These are phyloP conservation scores for Apus apus DNA, from an alignment of 2,113 vertebrate genomes.

Conservation along the genomic window DNA sequence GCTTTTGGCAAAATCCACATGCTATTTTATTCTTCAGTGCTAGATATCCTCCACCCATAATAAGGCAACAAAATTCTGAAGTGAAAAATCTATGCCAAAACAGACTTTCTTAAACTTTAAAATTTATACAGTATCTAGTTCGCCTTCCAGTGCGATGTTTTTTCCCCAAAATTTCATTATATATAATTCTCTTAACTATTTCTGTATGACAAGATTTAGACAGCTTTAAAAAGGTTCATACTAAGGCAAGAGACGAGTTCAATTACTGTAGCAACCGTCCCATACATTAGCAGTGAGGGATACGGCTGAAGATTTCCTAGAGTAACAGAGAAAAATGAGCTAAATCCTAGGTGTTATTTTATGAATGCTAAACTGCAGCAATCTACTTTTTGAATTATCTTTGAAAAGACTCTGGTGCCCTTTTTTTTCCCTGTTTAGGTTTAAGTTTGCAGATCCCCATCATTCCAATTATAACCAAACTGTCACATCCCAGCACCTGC, in stretches of 20 bases:
- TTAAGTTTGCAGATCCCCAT: neutral
- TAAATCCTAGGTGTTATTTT: neutral
- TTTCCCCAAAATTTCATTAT: neutral
- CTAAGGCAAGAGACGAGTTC: neutral
- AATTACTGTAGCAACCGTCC: neutral
- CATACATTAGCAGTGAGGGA: neutral
- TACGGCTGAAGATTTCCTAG: neutral
- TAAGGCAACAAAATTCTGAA: neutral
- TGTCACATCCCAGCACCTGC: neutral
- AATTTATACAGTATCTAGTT: neutral
- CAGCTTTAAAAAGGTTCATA: neutral
- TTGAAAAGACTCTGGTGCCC: neutral
- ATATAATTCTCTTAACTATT: neutral
- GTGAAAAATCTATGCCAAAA: neutral
- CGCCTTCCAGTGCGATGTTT: neutral
- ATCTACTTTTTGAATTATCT: neutral
- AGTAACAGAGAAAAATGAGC: neutral
- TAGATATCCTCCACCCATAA: neutral
- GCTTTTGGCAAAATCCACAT: slow-evolving; percentile 48
- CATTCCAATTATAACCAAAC: neutral
- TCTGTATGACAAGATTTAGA: neutral
- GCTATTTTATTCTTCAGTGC: slow-evolving; percentile 2
- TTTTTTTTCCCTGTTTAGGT: neutral
- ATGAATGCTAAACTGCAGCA: neutral
- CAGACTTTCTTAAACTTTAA: neutral